Evolutionary conservation across 2,888 invertebrate genomes (phyloP).

Genomic region (Conchocele bisecta): DNA sequence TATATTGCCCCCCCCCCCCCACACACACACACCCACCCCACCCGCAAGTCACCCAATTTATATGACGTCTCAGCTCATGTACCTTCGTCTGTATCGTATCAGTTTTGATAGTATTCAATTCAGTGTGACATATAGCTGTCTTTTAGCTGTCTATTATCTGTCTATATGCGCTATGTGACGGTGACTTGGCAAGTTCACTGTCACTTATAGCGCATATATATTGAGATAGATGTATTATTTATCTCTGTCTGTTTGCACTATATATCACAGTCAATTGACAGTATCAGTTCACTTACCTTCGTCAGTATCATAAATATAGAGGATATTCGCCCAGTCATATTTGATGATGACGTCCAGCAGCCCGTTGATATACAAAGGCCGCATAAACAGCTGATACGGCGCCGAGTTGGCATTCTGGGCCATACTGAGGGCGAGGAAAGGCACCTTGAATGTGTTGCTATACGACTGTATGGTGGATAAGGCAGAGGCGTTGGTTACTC

Average conservation of each 20-base stretch:
- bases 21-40: too few relatives aligned
- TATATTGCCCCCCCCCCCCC: too few relatives aligned
- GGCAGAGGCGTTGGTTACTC: constrained; percentile 69
- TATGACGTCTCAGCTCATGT: too few relatives aligned
- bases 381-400: constrained; percentile 66
- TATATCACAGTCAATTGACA: too few relatives aligned
- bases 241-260: not conserved
- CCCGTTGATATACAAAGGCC: constrained; percentile 67
- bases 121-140: too few relatives aligned
- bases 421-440: constrained; percentile 67
- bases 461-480: constrained; percentile 75
- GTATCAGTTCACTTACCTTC: too few relatives aligned
- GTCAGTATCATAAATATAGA: constrained; percentile 72
- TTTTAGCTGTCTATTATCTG: too few relatives aligned
- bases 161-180: not conserved
- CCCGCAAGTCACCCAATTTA: too few relatives aligned
- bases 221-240: not conserved
- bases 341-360: constrained; percentile 64
- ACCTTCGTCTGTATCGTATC: too few relatives aligned
- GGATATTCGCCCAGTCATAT: constrained; percentile 62
- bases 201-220: not conserved
- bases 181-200: not conserved
- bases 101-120: too few relatives aligned
- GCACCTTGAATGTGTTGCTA: constrained; percentile 71
- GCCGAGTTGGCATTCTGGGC: constrained; percentile 62